phyloP scores from a whole-genome alignment of 2,113 vertebrate species.

The Illadopsis cleaveri region DNA sequence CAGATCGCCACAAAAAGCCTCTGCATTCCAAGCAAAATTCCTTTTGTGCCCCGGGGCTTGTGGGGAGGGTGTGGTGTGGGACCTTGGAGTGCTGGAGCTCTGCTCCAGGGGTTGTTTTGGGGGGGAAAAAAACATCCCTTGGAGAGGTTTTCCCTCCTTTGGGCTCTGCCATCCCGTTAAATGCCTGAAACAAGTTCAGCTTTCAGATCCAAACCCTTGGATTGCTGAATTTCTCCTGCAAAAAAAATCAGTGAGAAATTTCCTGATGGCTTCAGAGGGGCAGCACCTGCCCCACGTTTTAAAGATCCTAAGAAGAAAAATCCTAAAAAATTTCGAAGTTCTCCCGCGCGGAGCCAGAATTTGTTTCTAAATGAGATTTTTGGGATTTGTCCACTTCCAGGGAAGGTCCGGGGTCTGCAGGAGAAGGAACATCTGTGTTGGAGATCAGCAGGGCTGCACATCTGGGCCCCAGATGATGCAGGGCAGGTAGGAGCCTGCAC shows the following conservation, averaged over 20 bases:
- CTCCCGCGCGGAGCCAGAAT: fast-evolving
- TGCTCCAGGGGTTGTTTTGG: background rate
- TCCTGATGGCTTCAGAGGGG: background rate
- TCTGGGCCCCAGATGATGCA: background rate
- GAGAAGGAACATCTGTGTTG: slow-evolving; percentile 13
- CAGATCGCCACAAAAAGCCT: slow-evolving; percentile 6
- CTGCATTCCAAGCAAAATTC: background rate
- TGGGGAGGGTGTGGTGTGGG: background rate
- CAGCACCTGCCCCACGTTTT: background rate
- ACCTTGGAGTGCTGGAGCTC: background rate
- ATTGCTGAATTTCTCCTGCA: background rate
- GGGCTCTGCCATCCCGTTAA: background rate
- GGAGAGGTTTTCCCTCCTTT: background rate
- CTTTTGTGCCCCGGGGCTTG: background rate
- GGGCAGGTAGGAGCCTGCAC: background rate
- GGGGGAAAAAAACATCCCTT: background rate
- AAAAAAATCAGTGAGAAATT: background rate
- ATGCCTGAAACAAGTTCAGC: fast-evolving
- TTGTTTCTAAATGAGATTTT: background rate
- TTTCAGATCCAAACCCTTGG: background rate
- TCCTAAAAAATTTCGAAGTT: fast-evolving
- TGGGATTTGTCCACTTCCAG: background rate
- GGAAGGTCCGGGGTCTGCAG: background rate
- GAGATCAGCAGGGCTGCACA: background rate
- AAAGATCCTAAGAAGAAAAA: background rate